These are phyloP conservation scores for Tetragonula clypearis DNA, from an alignment of 1,140 invertebrate species.

Conservation along the genomic window DNA sequence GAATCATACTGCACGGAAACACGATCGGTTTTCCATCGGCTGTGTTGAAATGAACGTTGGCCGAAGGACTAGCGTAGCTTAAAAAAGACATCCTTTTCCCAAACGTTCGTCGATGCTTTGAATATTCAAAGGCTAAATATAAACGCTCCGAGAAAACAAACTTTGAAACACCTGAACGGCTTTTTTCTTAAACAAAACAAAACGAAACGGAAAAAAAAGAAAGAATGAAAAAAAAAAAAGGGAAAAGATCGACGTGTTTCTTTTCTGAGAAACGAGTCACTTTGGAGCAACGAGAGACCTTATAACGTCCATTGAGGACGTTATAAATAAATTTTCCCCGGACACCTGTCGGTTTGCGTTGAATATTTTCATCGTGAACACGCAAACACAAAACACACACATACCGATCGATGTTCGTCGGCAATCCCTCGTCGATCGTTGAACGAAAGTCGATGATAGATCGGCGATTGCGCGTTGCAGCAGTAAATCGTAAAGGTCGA, in stretches of 20 bases:
- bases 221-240: too few relatives aligned
- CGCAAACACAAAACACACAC: too few relatives aligned
- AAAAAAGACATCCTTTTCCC: background rate
- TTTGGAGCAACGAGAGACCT: background rate
- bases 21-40: background rate
- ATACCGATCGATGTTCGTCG: background rate
- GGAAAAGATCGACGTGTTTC: background rate
- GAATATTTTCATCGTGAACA: background rate
- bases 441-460: background rate
- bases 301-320: background rate
- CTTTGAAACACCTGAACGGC: background rate
- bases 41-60: background rate
- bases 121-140: background rate
- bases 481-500: background rate
- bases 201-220: too few relatives aligned
- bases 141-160: background rate
- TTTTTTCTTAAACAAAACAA: background rate
- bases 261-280: background rate
- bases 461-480: background rate
- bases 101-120: background rate
- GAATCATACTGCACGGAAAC: background rate
- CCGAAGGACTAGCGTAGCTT: background rate
- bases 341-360: background rate
- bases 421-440: background rate
- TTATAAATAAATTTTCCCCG: background rate